These are phyloP conservation scores for Galeopsomyia nigrocyanea DNA, from an alignment of 2,888 invertebrate species.

Conservation along the genomic window DNA sequence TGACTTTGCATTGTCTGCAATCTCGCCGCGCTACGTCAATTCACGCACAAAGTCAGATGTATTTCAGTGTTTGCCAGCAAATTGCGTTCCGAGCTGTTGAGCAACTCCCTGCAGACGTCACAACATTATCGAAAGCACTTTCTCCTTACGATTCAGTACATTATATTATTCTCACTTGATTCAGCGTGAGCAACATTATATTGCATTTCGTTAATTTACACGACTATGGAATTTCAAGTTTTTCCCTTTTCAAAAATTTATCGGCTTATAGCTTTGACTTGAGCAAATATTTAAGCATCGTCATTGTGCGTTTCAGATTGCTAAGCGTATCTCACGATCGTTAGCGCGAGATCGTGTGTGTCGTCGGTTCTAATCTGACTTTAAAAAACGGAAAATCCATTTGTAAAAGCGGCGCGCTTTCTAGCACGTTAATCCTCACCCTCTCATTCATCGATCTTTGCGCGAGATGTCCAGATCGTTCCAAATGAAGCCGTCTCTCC, in stretches of 20 bases:
- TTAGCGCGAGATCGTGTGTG: constrained; percentile 12
- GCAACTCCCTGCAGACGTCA: too few relatives aligned
- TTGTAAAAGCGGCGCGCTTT: not conserved
- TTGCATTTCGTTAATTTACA: not conserved
- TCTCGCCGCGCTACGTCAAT: not conserved
- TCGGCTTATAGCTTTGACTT: not conserved
- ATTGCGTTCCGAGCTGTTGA: too few relatives aligned
- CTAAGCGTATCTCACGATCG: constrained; percentile 14
- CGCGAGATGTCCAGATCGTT: not conserved
- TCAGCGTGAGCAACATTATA: too few relatives aligned
- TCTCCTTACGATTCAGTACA: too few relatives aligned
- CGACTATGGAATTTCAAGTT: not conserved
- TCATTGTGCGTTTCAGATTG: not conserved
- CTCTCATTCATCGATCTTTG: constrained; percentile 28
- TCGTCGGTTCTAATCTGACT: constrained; percentile 27
- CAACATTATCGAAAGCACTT: too few relatives aligned
- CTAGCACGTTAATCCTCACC: constrained; percentile 15
- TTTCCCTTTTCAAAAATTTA: too few relatives aligned
- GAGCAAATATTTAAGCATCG: constrained; percentile 7
- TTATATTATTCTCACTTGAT: too few relatives aligned
- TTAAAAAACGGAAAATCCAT: constrained; percentile 24
- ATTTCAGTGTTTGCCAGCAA: too few relatives aligned
- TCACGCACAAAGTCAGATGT: too few relatives aligned
- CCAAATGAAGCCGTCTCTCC: constrained; percentile 35
- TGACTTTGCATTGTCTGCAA: constrained; percentile 10